Evolutionary conservation across 2,113 vertebrate species (phyloP).

Genomic region (Okapia johnstoni): DNA sequence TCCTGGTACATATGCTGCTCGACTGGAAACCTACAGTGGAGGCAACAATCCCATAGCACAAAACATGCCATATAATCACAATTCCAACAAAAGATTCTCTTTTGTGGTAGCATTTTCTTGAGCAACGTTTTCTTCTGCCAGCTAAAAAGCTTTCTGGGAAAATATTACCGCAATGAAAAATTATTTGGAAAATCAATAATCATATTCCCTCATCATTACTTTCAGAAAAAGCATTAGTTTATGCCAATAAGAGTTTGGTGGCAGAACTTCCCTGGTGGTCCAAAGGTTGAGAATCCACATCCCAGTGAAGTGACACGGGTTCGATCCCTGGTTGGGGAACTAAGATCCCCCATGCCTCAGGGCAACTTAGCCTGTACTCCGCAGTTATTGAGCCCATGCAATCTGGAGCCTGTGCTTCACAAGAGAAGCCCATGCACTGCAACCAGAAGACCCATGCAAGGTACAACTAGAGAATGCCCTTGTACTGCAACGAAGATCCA

Average conservation of each 20-base stretch:
- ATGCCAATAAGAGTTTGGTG: background rate
- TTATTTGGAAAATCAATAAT: conserved; percentile 17
- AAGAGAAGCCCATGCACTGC: background rate
- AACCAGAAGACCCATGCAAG: background rate
- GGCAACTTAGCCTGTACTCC: background rate
- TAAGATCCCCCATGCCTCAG: background rate
- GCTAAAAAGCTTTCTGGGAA: conserved; percentile 16
- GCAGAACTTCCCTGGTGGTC: background rate
- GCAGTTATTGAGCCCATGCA: background rate
- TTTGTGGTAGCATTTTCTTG: background rate
- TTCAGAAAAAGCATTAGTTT: conserved; percentile 22
- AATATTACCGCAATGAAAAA: conserved; percentile 7
- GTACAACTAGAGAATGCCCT: background rate
- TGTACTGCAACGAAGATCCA: background rate
- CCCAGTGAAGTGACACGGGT: background rate
- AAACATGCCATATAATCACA: background rate
- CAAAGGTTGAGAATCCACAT: background rate
- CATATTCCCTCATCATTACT: background rate
- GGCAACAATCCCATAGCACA: background rate
- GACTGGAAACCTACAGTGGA: background rate
- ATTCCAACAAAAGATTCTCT: background rate
- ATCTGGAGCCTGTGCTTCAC: background rate
- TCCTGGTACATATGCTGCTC: background rate
- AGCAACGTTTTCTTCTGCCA: background rate
- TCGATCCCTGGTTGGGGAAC: background rate